Conservation (phyloP, 2,113 vertebrate genomes). For the Gymnocephalus cernua region DNA sequence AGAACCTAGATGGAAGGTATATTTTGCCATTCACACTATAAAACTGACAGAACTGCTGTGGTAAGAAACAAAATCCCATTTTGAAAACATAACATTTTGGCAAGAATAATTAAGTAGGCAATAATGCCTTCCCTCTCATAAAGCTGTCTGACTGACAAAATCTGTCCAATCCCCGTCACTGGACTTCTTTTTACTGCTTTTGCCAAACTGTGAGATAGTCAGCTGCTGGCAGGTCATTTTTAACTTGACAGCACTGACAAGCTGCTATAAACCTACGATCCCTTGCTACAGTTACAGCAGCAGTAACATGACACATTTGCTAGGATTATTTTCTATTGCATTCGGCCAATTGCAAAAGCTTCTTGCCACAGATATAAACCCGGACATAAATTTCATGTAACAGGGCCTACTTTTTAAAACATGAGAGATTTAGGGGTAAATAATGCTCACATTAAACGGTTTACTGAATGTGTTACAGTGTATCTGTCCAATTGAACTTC, state of each 20-base stretch:
- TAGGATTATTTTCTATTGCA: neutral
- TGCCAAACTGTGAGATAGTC: neutral
- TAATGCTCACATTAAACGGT: neutral
- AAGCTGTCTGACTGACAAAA: neutral
- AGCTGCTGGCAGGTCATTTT: neutral
- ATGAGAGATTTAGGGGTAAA: neutral
- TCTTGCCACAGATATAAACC: neutral
- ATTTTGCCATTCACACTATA: neutral
- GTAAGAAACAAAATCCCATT: neutral
- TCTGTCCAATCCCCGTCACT: neutral
- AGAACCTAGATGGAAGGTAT: slow-evolving; percentile 60
- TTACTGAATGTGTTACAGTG: neutral
- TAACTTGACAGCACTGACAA: neutral
- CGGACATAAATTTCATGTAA: neutral
- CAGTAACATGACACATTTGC: neutral
- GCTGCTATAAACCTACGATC: neutral
- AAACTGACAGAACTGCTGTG: neutral
- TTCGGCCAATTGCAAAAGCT: neutral
- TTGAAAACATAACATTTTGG: neutral
- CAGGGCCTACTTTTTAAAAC: neutral
- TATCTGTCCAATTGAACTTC: neutral
- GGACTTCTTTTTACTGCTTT: neutral
- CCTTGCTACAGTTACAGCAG: neutral
- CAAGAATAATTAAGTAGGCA: neutral
- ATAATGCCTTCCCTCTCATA: neutral